Conservation (phyloP, 37 sponge, comb jelly and placozoan genomes). For the Theonella swinhoei region DNA sequence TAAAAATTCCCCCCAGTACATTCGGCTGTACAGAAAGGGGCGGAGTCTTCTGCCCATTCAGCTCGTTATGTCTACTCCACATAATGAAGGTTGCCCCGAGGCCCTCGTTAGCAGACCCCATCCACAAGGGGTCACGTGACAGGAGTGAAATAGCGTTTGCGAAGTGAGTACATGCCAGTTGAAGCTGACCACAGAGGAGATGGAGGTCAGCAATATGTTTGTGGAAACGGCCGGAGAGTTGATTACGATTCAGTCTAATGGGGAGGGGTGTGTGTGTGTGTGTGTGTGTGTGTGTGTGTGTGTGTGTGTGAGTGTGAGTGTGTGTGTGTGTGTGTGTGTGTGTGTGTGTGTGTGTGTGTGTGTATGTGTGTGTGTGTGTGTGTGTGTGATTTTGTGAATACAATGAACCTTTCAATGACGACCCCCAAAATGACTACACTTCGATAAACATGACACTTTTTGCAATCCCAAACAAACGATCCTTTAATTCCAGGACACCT, state of each 20-base stretch:
- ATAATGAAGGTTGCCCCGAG: slow-evolving; percentile 44
- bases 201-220: slow-evolving; percentile 66
- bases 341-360: slow-evolving; percentile 10
- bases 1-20: background rate
- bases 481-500: background rate
- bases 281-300: slow-evolving; percentile 22
- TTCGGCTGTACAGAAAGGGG: background rate
- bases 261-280: too few species aligned
- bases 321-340: slow-evolving; percentile 6
- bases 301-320: background rate
- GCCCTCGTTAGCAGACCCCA: slow-evolving; percentile 51
- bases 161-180: slow-evolving; percentile 30
- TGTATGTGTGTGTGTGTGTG: slow-evolving; percentile 1
- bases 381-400: too few species aligned
- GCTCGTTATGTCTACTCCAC: slow-evolving; percentile 36
- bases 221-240: slow-evolving; percentile 2
- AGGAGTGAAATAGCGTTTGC: slow-evolving; percentile 11
- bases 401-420: background rate
- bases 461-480: background rate
- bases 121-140: slow-evolving; percentile 59
- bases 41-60: slow-evolving; percentile 44
- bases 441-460: background rate
- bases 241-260: slow-evolving; percentile 11
- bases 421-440: background rate
- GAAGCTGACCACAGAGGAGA: slow-evolving; percentile 51